Base-by-base conservation (phyloP, 2,113 vertebrate genomes). In the Lonchura striata region DNA sequence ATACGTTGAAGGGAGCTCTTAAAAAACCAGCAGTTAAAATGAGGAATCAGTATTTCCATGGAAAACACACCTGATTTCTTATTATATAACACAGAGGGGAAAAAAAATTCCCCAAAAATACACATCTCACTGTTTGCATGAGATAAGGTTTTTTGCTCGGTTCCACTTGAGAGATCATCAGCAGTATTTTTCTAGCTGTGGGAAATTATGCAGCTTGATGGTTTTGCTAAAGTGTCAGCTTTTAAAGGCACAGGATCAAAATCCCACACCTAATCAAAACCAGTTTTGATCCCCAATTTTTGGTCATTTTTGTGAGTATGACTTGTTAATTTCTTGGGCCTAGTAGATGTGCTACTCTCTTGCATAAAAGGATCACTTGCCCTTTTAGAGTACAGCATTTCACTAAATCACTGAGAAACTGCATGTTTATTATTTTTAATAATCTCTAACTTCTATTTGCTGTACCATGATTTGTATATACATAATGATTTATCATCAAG, bases 131-230 rank as follows among this genome's bases (percentile, higher is more conserved):
- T 86, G 86, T 78, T 88, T 70, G 64, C 5, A 2, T 60, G 86
- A 88, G 80, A 94, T 86, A 92, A 84, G 86, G 60, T 19, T 83
- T 93, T 94, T 77, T 93, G 42, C 86, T 86, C 59, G 35, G 86
- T 75, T 95, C 91, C 81, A 86, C 88, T 54, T 70, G 35, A 77
- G 56, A 83, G 65, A 88, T 74, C 76, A 83, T 41, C 72, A 92
- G 54, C 61, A 79, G 59, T 47, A 81, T 74, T 94, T 44, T 92
- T 87, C 54, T 88, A 81, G 64, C 39, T 86, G 80, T 33, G 41
- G 72, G 52, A 90, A 93, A 93, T 86, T 47, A 86, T 37, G 47
- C 66, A 80, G 60, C 76, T 66, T 83, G 50, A 59, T 61, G 74
- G 44, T 88, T 88, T 88, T 78, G 68, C 68, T 90, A 63, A 94